Percentiles rank a stretch among this genome's conserved stretches.
phyloP scores from a whole-genome alignment of 2,113 vertebrate genomes.

The Acrocephalus kingi region DNA sequence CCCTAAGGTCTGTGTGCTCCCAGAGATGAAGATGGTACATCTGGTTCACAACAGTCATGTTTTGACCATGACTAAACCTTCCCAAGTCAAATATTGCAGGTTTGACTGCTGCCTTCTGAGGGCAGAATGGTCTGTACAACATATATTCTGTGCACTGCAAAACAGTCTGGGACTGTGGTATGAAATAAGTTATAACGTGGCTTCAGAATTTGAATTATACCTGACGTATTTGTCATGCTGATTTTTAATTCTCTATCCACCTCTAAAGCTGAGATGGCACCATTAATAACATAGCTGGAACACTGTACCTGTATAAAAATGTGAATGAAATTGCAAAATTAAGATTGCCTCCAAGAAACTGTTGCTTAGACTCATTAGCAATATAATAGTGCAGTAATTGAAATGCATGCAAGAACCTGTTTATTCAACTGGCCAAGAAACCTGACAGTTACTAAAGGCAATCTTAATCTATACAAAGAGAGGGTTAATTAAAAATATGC shows the following conservation, averaged over 20 bases:
- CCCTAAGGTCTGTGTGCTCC: neutral
- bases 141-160: neutral
- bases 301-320: conserved; percentile 29
- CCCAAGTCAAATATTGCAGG: neutral
- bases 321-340: conserved; percentile 1
- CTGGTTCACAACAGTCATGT: neutral
- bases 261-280: neutral
- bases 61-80: neutral
- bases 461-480: conserved; percentile 24
- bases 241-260: conserved; percentile 40
- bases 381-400: conserved; percentile 29
- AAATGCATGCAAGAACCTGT: conserved; percentile 31
- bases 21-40: neutral
- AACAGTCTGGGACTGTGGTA: neutral
- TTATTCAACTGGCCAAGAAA: conserved; percentile 46
- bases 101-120: neutral
- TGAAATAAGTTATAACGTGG: neutral
- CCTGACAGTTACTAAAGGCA: conserved; percentile 29
- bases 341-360: conserved; percentile 46
- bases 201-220: conserved; percentile 5
- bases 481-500: conserved; percentile 48
- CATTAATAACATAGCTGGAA: conserved; percentile 28
- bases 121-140: neutral
- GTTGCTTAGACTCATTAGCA: conserved; percentile 40
- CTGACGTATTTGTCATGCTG: neutral